Evolutionary conservation across 1,140 invertebrate genomes (phyloP).

Genomic region (Calycopis cecrops): DNA sequence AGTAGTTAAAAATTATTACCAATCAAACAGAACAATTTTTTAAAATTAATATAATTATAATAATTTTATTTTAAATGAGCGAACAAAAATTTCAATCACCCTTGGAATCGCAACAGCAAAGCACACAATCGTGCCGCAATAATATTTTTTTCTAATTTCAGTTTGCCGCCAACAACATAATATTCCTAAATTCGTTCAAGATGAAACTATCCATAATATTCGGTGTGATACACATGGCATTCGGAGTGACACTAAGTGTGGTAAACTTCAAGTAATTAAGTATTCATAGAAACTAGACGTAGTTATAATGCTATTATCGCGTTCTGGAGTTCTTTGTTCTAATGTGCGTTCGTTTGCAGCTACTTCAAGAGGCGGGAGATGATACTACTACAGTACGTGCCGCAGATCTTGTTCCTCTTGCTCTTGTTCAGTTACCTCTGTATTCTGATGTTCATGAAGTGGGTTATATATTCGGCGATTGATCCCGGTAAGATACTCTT

Average conservation of each 20-base stretch:
- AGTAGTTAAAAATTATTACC: too few species aligned
- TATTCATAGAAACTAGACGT: slow-evolving; percentile 60
- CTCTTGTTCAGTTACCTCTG: slow-evolving; percentile 92
- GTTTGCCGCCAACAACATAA: slow-evolving; percentile 91
- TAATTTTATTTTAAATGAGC: too few species aligned
- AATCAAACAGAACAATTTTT: too few species aligned
- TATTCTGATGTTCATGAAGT: slow-evolving; percentile 90
- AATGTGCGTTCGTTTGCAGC: slow-evolving; percentile 69
- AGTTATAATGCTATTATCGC: slow-evolving; percentile 19
- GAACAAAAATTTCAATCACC: too few species aligned
- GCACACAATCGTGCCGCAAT: too few species aligned
- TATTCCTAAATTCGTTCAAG: slow-evolving; percentile 95
- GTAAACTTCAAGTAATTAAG: slow-evolving; percentile 87
- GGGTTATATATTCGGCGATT: slow-evolving; percentile 83
- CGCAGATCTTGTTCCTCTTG: slow-evolving; percentile 90
- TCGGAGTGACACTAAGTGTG: slow-evolving; percentile 89
- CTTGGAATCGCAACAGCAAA: too few species aligned
- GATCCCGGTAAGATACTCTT: background rate
- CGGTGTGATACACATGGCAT: slow-evolving; percentile 94
- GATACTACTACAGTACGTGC: slow-evolving; percentile 90
- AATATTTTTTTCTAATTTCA: slow-evolving; percentile 63
- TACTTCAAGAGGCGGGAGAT: slow-evolving; percentile 83
- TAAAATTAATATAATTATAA: too few species aligned
- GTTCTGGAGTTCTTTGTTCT: slow-evolving; percentile 20
- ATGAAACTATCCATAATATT: slow-evolving; percentile 97